phyloP scores from a whole-genome alignment of 2,888 invertebrate genomes.

The Panzeria rudis region DNA sequence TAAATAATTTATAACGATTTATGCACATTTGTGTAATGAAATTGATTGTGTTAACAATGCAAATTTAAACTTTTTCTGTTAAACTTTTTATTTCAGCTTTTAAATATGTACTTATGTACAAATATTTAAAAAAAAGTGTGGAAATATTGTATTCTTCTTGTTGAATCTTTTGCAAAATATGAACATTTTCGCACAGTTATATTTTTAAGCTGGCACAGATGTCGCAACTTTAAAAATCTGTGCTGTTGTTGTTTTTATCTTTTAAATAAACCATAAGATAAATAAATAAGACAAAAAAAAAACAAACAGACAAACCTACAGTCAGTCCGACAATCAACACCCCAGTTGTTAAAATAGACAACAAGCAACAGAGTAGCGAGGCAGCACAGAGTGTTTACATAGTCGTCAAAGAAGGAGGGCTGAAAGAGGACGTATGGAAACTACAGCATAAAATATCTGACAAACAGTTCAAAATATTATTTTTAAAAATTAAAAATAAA shows the following conservation, averaged over 20 bases:
- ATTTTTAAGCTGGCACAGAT: constrained; percentile 52
- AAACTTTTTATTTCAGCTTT: neutral
- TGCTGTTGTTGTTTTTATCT: constrained; percentile 29
- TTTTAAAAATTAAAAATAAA: constrained; percentile 32
- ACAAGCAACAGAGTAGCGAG: neutral
- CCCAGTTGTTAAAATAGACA: constrained; percentile 22
- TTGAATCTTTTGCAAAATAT: constrained; percentile 14
- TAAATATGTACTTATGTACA: neutral
- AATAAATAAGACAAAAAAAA: constrained; percentile 28
- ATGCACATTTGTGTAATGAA: neutral
- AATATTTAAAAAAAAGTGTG: neutral
- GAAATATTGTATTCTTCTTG: constrained; percentile 1
- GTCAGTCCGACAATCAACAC: constrained; percentile 3
- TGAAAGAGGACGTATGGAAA: neutral
- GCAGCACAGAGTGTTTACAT: neutral
- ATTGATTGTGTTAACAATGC: neutral
- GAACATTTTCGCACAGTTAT: constrained; percentile 35
- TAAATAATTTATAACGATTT: neutral
- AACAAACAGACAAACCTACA: constrained; percentile 3
- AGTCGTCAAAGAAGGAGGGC: neutral
- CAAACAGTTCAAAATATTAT: constrained; percentile 26
- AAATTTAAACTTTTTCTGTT: neutral
- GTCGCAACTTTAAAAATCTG: constrained; percentile 40
- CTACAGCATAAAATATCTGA: neutral
- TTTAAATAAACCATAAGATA: constrained; percentile 46